Evolutionary conservation across 2,888 invertebrate species (phyloP), one percentile per base, ranked within the genome.

Genomic region (Myopa testacea): DNA sequence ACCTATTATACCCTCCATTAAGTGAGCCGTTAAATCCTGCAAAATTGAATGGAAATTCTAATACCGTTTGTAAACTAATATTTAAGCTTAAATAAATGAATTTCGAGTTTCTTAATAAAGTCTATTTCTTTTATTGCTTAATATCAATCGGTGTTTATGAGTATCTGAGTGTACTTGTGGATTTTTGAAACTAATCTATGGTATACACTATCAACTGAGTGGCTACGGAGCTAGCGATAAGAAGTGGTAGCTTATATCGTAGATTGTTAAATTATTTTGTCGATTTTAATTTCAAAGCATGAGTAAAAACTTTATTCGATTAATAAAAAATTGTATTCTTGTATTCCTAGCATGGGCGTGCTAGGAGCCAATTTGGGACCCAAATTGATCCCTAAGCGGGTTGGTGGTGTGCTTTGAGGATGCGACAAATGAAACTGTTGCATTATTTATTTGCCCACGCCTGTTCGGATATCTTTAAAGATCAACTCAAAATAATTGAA

Each of bases 1-100:
- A 85, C 87, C 38, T 86, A 85, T 52, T 82, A 84, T 71, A 81
- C 84, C 45, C 80, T 87, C 12, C 80, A 86, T 76, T 85, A 79
- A 79, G 5, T 55, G 16, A 55, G n/a, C 16, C 14, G 4, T 55
- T 55, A 55, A 10, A 55, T 3, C 16, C n/a, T 55, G 10, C 14
- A 55, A n/a, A n/a, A 3, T 16, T 5, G 3, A n/a, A 55, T 8
- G 55, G 1, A 55, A 16, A 55, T n/a, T 55, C 10, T n/a, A 55
- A n/a, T 10, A 3, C 45, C 55, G 55, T 55, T 55, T 16, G 55
- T 10, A 16, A 55, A 55, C 26, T 1, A 26, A 26, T 26, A n/a
- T n/a, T n/a, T n/a, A n/a, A n/a, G n/a, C n/a, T 10, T 50, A 1
- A 50, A 14, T 50, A 14, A 14, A 50, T 14, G 14, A 50, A 50